phyloP scores from a whole-genome alignment of 2,113 vertebrate genomes.

The Carassius auratus region DNA sequence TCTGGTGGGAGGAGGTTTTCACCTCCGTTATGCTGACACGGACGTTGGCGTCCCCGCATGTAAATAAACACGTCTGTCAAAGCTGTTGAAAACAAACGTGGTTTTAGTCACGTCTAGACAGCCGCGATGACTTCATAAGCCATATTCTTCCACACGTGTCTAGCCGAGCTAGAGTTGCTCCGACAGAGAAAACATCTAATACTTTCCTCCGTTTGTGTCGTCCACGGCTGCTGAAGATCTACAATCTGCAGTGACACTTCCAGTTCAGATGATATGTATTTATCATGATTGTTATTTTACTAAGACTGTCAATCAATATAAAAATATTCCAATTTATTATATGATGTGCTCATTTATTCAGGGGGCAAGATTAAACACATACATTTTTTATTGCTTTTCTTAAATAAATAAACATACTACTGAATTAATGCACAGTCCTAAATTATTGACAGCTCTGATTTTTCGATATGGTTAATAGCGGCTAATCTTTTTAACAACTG shows the following conservation, averaged over 20 bases:
- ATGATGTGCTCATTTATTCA: slow-evolving; percentile 8
- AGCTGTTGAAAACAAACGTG: slow-evolving; percentile 51
- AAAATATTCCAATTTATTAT: neutral
- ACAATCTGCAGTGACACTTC: neutral
- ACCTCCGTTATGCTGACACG: slow-evolving; percentile 31
- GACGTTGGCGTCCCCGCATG: slow-evolving; percentile 37
- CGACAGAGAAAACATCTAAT: neutral
- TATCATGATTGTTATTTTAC: neutral
- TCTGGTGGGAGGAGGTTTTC: neutral
- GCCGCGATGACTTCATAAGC: slow-evolving; percentile 50
- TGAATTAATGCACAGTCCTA: neutral
- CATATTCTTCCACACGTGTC: slow-evolving; percentile 26
- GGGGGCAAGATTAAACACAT: neutral
- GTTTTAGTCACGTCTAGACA: slow-evolving; percentile 58
- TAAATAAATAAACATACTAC: neutral
- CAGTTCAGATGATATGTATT: neutral
- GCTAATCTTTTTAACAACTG: neutral
- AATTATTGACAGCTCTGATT: neutral
- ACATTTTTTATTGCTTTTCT: neutral
- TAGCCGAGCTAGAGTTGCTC: slow-evolving; percentile 6
- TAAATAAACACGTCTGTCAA: slow-evolving; percentile 57
- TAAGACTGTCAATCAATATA: neutral
- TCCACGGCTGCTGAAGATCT: neutral
- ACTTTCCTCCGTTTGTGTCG: neutral
- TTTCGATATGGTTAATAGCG: neutral